Conservation (phyloP, 2,113 vertebrate genomes). For the Sceloporus tristichus region DNA sequence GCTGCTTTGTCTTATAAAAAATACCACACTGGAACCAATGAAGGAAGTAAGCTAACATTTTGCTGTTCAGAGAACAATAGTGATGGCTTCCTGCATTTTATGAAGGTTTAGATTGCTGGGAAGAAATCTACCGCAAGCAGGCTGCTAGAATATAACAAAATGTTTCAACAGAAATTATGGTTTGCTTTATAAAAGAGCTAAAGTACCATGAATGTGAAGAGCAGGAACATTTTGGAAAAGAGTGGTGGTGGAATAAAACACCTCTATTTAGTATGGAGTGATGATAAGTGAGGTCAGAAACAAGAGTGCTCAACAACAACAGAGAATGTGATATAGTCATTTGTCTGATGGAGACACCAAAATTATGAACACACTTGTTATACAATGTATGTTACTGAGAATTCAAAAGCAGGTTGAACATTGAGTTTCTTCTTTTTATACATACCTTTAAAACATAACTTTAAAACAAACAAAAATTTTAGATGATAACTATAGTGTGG, state of each 20-base stretch:
- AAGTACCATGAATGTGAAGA: neutral
- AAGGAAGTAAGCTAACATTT: neutral
- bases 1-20: neutral
- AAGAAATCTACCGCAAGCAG: neutral
- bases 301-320: neutral
- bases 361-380: constrained; percentile 18
- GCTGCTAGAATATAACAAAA: neutral
- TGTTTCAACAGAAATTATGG: constrained; percentile 17
- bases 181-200: neutral
- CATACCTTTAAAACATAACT: neutral
- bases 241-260: neutral
- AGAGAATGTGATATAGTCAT: neutral
- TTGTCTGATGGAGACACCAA: neutral
- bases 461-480: neutral
- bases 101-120: neutral
- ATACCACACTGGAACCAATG: neutral
- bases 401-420: no score
- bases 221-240: neutral
- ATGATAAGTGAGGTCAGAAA: neutral
- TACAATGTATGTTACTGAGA: neutral
- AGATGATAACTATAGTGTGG: neutral
- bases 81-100: constrained; percentile 14
- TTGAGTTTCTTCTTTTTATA: neutral
- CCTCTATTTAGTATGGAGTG: neutral
- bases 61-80: constrained; percentile 2